phyloP scores from a whole-genome alignment of 1,140 invertebrate genomes.

The Rhyacophila brunnea region DNA sequence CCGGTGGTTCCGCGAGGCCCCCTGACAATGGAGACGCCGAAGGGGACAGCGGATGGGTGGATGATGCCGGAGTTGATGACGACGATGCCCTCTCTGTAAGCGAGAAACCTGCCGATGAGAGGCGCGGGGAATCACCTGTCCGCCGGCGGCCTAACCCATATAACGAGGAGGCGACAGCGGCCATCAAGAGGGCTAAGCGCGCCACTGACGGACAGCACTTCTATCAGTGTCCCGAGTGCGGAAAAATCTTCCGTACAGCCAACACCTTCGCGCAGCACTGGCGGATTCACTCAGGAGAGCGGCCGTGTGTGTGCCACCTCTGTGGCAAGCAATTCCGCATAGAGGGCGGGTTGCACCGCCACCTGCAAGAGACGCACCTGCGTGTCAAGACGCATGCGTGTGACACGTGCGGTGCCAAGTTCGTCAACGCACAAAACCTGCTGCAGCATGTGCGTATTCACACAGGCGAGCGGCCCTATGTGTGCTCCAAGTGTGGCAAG shows the following conservation, averaged over 20 bases:
- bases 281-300: conserved; percentile 69
- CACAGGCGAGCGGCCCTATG: conserved; percentile 62
- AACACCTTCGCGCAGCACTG: conserved; percentile 62
- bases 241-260: conserved; percentile 59
- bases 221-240: conserved; percentile 59
- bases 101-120: not conserved
- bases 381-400: conserved; percentile 58
- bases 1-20: too few relatives aligned
- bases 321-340: conserved; percentile 74
- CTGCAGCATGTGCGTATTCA: conserved; percentile 66
- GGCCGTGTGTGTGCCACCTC: conserved; percentile 68
- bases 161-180: not conserved
- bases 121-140: too few relatives aligned
- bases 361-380: conserved; percentile 64
- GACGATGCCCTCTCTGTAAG: not conserved
- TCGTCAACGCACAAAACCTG: conserved; percentile 55
- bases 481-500: conserved; percentile 56
- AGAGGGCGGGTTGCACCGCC: conserved; percentile 59
- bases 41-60: not conserved
- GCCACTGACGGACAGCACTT: conserved; percentile 26
- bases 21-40: not conserved
- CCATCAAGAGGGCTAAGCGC: conserved; percentile 14
- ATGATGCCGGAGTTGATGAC: not conserved
- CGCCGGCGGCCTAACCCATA: not conserved
- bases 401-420: conserved; percentile 53